These are phyloP conservation scores for Bettongia penicillata DNA, from an alignment of 2,113 vertebrate genomes.

Conservation along the genomic window DNA sequence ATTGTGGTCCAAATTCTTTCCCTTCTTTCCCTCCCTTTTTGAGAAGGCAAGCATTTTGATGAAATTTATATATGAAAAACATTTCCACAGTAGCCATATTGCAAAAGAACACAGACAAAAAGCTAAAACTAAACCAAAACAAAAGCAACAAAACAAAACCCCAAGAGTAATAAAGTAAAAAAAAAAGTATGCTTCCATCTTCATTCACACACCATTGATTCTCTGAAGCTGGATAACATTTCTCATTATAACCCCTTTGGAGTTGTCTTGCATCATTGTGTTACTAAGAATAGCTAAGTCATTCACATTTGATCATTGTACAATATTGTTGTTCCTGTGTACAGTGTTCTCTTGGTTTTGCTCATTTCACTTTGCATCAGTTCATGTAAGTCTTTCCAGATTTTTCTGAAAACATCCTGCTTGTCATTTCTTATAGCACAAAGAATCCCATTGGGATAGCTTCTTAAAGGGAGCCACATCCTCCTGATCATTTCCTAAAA, in stretches of 20 bases:
- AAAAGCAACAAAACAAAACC: background rate
- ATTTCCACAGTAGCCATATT: background rate
- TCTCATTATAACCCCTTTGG: background rate
- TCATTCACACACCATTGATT: background rate
- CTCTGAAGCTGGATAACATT: background rate
- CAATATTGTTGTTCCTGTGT: no score
- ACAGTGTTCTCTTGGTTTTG: no score
- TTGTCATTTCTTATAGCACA: no score
- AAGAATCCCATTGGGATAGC: background rate
- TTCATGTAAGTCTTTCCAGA: no score
- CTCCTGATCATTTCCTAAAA: background rate
- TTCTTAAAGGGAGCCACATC: background rate
- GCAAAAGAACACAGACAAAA: background rate
- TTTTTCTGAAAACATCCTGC: no score
- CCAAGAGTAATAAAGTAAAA: background rate
- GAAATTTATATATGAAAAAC: background rate
- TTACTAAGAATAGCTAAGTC: background rate
- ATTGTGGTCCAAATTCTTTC: no score
- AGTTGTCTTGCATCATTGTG: background rate
- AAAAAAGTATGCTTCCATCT: background rate
- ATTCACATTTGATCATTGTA: no score
- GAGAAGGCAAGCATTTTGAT: background rate
- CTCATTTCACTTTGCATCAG: no score
- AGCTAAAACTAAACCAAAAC: no score
- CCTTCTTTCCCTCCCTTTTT: no score